phyloP scores from a whole-genome alignment of 2,888 invertebrate genomes.

The Nomada flava region DNA sequence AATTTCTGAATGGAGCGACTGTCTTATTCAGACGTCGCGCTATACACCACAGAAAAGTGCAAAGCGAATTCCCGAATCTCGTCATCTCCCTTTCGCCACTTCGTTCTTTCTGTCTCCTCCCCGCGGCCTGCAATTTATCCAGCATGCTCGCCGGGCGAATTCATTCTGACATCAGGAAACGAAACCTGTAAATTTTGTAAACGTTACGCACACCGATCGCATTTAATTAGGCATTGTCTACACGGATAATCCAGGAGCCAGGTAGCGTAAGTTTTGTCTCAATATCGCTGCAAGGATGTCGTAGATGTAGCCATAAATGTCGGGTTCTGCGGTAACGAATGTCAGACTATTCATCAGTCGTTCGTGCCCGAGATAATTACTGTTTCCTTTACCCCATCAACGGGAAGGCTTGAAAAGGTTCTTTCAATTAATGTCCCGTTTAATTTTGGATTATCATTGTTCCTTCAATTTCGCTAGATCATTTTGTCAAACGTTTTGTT shows the following conservation, averaged over 20 bases:
- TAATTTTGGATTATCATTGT: neutral
- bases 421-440: neutral
- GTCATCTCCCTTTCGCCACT: slow-evolving; percentile 6
- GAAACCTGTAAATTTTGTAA: slow-evolving; percentile 49
- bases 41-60: slow-evolving; percentile 62
- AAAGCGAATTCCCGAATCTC: slow-evolving; percentile 55
- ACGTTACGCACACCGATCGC: slow-evolving; percentile 50
- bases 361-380: slow-evolving; percentile 13
- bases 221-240: slow-evolving; percentile 60
- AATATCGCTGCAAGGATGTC: slow-evolving; percentile 20
- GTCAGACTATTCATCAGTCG: slow-evolving; percentile 6
- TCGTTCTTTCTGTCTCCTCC: slow-evolving; percentile 13
- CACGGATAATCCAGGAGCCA: slow-evolving; percentile 18
- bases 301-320: slow-evolving; percentile 1
- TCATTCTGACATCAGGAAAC: slow-evolving; percentile 49
- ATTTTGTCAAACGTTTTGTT: no score
- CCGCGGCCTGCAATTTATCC: slow-evolving; percentile 23
- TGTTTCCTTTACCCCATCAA: neutral
- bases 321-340: slow-evolving; percentile 8
- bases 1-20: slow-evolving; percentile 74
- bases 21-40: slow-evolving; percentile 76
- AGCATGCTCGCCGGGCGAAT: slow-evolving; percentile 45
- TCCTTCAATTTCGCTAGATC: neutral
- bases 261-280: slow-evolving; percentile 22
- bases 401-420: neutral